Evolutionary conservation across 2,888 invertebrate genomes (phyloP), one percentile per base, ranked within the genome.

Genomic region (Cosmorhoe ocellata): DNA sequence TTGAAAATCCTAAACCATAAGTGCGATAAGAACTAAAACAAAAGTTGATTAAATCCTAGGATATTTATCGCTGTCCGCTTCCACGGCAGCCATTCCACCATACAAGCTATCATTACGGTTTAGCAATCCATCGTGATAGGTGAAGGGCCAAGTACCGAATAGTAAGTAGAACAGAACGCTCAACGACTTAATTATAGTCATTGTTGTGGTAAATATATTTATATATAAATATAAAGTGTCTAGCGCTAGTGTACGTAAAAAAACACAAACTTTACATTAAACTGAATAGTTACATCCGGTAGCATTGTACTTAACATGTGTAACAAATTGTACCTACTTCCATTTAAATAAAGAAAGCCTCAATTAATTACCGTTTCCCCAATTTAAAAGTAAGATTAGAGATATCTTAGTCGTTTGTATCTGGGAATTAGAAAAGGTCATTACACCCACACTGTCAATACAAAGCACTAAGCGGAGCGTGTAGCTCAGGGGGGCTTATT

Each of bases 51-150:
- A n/a, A n/a, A n/a, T n/a, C n/a, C n/a, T n/a, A n/a, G n/a, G 11
- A 1, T 4, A 10, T 24, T 24, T 10, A 10, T 32, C 45, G 46
- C 40, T 34, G 4, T 13, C 30, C 68, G 71, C 74, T 67, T 6
- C 2, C 61, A 69, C 39, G 66, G 36, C 66, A 13, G 8, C 33
- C 41, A 66, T 65, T 47, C 31, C 46, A 64, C 55, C 42, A 55
- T 49, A 59, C 69, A 66, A 63, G 64, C 75, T 76, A 71, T 71
- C 73, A 59, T 59, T 71, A 76, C 69, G 76, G 80, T 88, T 86
- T 85, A 75, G 86, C 84, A 85, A 87, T 80, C 77, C 74, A 84
- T 79, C 86, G 84, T 85, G 85, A 85, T 84, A 83, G 83, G 88
- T 85, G 89, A 89, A 87, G 89, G 88, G 89, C 84, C 73, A 65